Evolutionary conservation across 2,888 invertebrate species (phyloP), one percentile per base, ranked within the genome.

Genomic region (Harpagoxenus sublaevis): DNA sequence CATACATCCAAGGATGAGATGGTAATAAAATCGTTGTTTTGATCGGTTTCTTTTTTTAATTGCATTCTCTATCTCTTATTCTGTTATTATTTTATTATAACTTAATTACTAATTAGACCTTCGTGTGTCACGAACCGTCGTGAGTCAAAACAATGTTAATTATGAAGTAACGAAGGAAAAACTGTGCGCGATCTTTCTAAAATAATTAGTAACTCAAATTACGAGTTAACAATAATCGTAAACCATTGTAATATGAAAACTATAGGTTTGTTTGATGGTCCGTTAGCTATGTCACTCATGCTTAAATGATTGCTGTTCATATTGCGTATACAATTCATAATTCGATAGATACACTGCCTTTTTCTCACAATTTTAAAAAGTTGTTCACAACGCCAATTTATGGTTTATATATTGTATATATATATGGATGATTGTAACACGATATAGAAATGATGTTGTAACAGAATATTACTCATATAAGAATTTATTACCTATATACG

Each of bases 301-400:
- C 18, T 51, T 71, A 23, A 55, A 71, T 71, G 53, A 39, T 55
- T 51, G 18, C 15, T 68, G 35, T 12, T 10, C 18, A n/a, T 71
- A 23, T 53, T 53, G 35, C 35, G 2, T 31, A n/a, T n/a, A 35
- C 18, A 39, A 71, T n/a, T 35, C 9, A 18, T 48, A 48, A 68
- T 48, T 68, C 18, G 51, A 68, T 8, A 48, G 8, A 68, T 51
- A 3, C 4, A 10, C 9, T 28, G 6, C 5, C n/a, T 51, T 3
- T 70, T 31, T 35, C 6, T 51, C n/a, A n/a, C n/a, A n/a, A 51
- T n/a, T 31, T 8, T 8, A 28, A 28, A 23, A 66, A 45, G 39
- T 66, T 18, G 10, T 68, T 66, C 18, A 18, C 9, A 2, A 18
- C 10, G 2, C 8, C 15, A 51, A 28, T 48, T 35, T 28, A 51